Conservation (phyloP, 1,140 invertebrate genomes). For the Platyscapa corneri region DNA sequence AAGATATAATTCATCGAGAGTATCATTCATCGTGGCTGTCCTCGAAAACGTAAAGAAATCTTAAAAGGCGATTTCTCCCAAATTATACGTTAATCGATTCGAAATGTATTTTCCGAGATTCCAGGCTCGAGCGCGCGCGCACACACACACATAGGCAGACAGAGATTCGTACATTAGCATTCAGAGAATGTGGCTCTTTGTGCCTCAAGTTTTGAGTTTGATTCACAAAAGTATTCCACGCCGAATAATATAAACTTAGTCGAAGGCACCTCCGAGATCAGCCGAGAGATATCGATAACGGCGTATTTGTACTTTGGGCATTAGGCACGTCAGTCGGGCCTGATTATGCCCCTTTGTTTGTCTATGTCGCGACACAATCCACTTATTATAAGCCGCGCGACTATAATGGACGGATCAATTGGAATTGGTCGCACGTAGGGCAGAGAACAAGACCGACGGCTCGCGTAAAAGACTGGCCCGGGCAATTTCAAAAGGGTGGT, state of each 20-base stretch:
- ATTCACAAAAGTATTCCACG: background rate
- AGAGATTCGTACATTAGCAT: background rate
- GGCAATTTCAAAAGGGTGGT: background rate
- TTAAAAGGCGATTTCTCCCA: background rate
- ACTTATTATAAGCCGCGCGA: background rate
- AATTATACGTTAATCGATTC: background rate
- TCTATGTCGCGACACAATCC: background rate
- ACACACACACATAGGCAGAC: too few species aligned
- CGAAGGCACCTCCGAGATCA: background rate
- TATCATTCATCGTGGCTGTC: background rate
- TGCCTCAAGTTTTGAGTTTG: background rate
- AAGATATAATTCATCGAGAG: too few species aligned
- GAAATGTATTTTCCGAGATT: background rate
- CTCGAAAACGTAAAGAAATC: background rate
- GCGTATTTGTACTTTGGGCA: background rate
- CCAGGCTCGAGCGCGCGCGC: background rate
- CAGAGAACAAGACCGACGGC: background rate
- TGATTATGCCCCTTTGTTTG: constrained; percentile 11
- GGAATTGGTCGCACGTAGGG: background rate
- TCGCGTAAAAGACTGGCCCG: background rate
- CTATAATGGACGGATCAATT: background rate
- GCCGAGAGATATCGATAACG: background rate
- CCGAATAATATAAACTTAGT: background rate
- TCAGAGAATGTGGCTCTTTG: background rate
- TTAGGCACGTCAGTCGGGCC: background rate